phyloP scores from a whole-genome alignment of 1,140 invertebrate genomes.

The Globodera ellingtonae region DNA sequence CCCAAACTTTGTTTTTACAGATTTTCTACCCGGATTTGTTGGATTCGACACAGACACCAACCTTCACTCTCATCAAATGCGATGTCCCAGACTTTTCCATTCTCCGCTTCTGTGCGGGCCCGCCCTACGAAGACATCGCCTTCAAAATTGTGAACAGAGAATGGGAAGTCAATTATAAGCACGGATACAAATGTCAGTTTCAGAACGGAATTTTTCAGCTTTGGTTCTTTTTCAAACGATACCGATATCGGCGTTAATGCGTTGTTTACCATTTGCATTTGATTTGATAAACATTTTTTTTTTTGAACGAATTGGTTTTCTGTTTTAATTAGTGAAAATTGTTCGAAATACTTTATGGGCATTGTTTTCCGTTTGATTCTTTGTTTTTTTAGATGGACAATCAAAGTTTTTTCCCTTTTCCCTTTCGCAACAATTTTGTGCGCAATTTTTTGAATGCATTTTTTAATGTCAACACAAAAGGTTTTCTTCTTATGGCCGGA shows the following conservation, averaged over 20 bases:
- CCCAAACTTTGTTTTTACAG: conserved; percentile 58
- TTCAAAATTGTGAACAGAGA: conserved; percentile 99
- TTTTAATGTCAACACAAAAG: conserved; percentile 17
- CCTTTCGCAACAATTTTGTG: neutral
- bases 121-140: conserved; percentile 98
- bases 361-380: too few species aligned
- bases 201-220: conserved; percentile 99
- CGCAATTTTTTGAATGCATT: neutral
- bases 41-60: conserved; percentile 87
- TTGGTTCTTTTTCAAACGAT: conserved; percentile 98
- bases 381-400: neutral
- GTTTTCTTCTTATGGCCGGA: conserved; percentile 22
- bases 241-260: conserved; percentile 85
- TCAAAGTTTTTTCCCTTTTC: neutral
- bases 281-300: neutral
- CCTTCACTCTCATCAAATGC: conserved; percentile 77
- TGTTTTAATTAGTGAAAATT: too few species aligned
- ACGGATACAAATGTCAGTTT: conserved; percentile 96
- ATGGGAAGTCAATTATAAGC: conserved; percentile 98
- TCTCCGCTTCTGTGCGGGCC: conserved; percentile 89
- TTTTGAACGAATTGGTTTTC: too few species aligned
- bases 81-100: conserved; percentile 81
- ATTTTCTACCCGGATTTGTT: conserved; percentile 99
- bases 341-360: too few species aligned
- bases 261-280: conserved; percentile 2